Conservation (phyloP, 1,140 invertebrate species). For the Saccostrea echinata region DNA sequence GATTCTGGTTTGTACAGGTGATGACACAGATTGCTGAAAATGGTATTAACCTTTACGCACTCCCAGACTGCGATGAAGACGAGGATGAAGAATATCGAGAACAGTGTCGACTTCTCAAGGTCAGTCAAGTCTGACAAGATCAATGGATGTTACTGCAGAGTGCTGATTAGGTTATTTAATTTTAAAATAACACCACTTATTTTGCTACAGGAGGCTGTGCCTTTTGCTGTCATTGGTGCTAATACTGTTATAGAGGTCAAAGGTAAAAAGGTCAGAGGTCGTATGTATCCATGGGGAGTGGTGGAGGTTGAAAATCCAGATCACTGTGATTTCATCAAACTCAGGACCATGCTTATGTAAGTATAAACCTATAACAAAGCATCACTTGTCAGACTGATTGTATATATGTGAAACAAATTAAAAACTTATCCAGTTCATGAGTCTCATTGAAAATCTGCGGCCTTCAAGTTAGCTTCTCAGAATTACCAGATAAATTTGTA, state of each 20-base stretch:
- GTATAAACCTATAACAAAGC: conserved; percentile 43
- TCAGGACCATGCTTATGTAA: conserved; percentile 90
- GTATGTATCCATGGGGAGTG: conserved; percentile 81
- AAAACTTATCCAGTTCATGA: too few species aligned
- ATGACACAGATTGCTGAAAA: conserved; percentile 78
- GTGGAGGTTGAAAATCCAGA: conserved; percentile 81
- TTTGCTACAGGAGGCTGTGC: conserved; percentile 75
- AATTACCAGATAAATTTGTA: too few species aligned
- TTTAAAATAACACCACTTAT: background rate
- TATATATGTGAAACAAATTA: too few species aligned
- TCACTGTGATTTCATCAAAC: conserved; percentile 81
- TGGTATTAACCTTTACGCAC: conserved; percentile 79
- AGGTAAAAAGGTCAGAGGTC: conserved; percentile 79
- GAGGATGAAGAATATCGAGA: conserved; percentile 80
- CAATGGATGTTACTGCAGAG: background rate
- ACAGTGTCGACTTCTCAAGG: conserved; percentile 78
- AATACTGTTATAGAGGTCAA: conserved; percentile 79
- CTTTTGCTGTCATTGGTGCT: conserved; percentile 79
- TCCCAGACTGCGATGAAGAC: conserved; percentile 81
- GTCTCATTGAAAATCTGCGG: too few species aligned
- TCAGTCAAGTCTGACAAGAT: conserved; percentile 43
- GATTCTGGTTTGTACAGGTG: conserved; percentile 71
- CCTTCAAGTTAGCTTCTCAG: too few species aligned
- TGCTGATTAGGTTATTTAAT: too few species aligned
- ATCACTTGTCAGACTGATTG: too few species aligned